Base-by-base conservation (phyloP, 2,113 vertebrate genomes). In the Urocynchramus pylzowi region DNA sequence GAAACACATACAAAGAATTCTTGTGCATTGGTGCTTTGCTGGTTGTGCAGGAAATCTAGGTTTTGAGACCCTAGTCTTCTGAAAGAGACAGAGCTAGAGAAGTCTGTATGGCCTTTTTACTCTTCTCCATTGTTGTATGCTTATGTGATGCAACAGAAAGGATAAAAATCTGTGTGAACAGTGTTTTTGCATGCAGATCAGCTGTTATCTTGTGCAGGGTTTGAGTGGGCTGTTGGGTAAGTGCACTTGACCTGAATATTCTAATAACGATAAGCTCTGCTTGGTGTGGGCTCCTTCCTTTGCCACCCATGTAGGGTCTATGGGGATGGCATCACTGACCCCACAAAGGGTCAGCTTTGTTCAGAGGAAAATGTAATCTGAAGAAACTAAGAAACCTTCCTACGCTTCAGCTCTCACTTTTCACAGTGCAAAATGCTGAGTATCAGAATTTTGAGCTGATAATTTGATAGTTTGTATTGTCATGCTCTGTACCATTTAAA, bases 161-260 rank as follows among this genome's bases (percentile, higher is more conserved):
- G 89, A 92, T 95, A 81, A 95, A 87, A 87, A 94, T 81, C 86
- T 84, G 50, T 81, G 63, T 86, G 85, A 94, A 16, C 31, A 45
- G 39, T 37, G 54, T 90, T 93, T 0, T 9, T 78, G 81, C 5
- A 1, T 77, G 79, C 88, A 90, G 86, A 96, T 88, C 61, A 82
- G 71, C 80, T 93, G 89, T 84, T 93, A 84, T 75, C 89, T 90
- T 77, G 16, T 81, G 80, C 1, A 0, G 64, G 64, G 71, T 89
- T 87, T 90, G 94, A 84, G 95, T 95, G 94, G 94, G 95, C 78
- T 95, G 91, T 82, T 93, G 95, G 94, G 76, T 93, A 47, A 89
- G 76, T 70, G 89, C 67, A 65, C 70, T 90, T 95, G 91, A 93
- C 96, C 93, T 89, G 73, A 95, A 84, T 95, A 87, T 96, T 95